Base-by-base conservation (phyloP, 2,113 vertebrate genomes). In the Cebidichthys violaceus region DNA sequence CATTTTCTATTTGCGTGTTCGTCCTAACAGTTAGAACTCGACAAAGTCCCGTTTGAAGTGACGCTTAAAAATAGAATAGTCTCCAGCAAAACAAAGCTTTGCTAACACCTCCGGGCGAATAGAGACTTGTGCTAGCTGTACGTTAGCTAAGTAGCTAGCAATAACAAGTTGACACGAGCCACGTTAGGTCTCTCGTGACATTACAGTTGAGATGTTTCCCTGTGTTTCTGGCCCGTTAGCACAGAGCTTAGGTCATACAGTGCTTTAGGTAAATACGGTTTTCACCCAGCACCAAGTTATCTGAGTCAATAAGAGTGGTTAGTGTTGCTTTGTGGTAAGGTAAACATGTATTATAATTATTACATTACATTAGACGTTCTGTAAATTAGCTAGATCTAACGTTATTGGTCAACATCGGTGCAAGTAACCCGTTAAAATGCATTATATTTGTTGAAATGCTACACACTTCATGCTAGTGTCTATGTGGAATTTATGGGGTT, bases 81-180 rank as follows among this genome's bases (percentile, higher is more conserved):
- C 35, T 3, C 2, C 11, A 18, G 2, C 1, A 50, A 3, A 33
- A 3, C 0, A 15, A 17, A 67, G 41, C 72, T 62, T 37, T 29
- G 47, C 37, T 59, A 29, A n/a, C 54, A 7, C 1, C 8, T 43
- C 27, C 6, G 10, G 18, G 2, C n/a, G 15, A 4, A 5, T 2
- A 11, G 2, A 37, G 43, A 75, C 20, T 24, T 31, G 3, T 50
- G 77, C 1, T 74, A 81, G 77, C 74, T 6, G 39, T 17, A 4
- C 3, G 72, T 79, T 86, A 85, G 81, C 81, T 33, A 31, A 9
- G 13, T 45, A 60, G 79, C 39, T 81, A 75, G 50, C 79, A 55
- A 3, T 4, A 27, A 22, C 24, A 59, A 57, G 20, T 79, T 14
- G 20, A 47, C 79, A 68, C 50, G 29, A 71, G 29, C 31, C 61